Evolutionary conservation across 2,888 invertebrate species (phyloP), one percentile per base, ranked within the genome.

Genomic region (Caenorhabditis macrosperma): DNA sequence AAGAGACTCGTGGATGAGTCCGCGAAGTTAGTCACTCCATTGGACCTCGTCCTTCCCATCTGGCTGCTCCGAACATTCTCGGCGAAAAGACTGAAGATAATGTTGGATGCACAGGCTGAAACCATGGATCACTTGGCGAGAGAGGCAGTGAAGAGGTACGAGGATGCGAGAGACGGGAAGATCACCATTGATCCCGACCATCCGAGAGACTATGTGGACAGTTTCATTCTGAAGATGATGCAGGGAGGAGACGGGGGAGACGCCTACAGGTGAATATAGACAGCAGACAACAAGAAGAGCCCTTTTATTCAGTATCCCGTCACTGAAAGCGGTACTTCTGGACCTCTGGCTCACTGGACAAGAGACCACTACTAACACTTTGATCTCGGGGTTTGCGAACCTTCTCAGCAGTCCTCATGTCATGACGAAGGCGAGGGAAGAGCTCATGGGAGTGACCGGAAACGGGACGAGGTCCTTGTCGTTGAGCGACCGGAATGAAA

Each of bases 291-390:
- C n/a, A n/a, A n/a, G n/a, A n/a, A n/a, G n/a, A n/a, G n/a, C 26
- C 2, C 3, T 24, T 26, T 15, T 59, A 50, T 81, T 22, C 50
- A 83, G 81, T n/a, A 24, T 60, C 2, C 71, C 79, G 7, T 41
- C 50, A 1, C 46, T 85, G 26, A 66, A 72, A n/a, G 54, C 57
- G 6, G 74, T 80, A 41, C 20, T 84, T 7, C 9, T 72, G 2
- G 85, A 85, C n/a, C 20, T 85, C 33, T 85, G 84, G 84, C 12
- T 71, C 1, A 82, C 85, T 12, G 85, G 84, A 1, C 83, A 84
- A 30, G 85, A 85, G 2, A 85, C 85, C 0, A 83, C 83, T 0
- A 41, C 79, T 4, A 82, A 71, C 0, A 85, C 84, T 2, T 52
- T 85, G 30, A 63, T 60, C 9, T 79, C 77, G 26, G 82, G 69